phyloP scores from a whole-genome alignment of 2,888 invertebrate species.

The Torymus tubicola region DNA sequence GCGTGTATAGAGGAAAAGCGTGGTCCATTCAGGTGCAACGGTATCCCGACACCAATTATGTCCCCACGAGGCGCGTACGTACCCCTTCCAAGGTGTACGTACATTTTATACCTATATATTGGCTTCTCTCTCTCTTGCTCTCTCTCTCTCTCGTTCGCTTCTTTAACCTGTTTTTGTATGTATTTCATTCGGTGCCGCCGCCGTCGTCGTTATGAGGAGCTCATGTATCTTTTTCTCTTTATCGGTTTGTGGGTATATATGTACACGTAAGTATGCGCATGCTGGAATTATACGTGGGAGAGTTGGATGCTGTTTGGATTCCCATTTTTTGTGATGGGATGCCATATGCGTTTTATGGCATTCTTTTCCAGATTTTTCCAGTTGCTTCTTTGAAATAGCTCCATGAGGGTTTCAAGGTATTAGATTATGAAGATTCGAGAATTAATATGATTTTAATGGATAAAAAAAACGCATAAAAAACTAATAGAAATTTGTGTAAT shows the following conservation, averaged over 20 bases:
- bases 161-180: slow-evolving; percentile 42
- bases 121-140: not conserved
- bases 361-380: slow-evolving; percentile 32
- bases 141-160: not conserved
- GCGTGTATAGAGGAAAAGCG: slow-evolving; percentile 66
- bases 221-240: slow-evolving; percentile 40
- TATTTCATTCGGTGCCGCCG: not conserved
- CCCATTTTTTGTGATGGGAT: not conserved
- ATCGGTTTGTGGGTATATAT: not conserved
- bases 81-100: not conserved
- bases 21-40: slow-evolving; percentile 77
- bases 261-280: not conserved
- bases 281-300: not conserved
- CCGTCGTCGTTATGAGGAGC: not conserved
- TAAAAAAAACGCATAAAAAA: too few species aligned
- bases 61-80: slow-evolving; percentile 45
- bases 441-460: too few species aligned
- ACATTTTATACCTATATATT: too few species aligned
- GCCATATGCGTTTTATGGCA: slow-evolving; percentile 26
- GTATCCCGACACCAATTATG: slow-evolving; percentile 78
- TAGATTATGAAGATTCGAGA: too few species aligned
- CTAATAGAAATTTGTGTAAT: too few species aligned
- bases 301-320: not conserved
- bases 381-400: too few species aligned
- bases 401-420: too few species aligned